These are phyloP conservation scores for Subacronicta megacephala DNA, from an alignment of 2,888 invertebrate species.

Conservation along the genomic window DNA sequence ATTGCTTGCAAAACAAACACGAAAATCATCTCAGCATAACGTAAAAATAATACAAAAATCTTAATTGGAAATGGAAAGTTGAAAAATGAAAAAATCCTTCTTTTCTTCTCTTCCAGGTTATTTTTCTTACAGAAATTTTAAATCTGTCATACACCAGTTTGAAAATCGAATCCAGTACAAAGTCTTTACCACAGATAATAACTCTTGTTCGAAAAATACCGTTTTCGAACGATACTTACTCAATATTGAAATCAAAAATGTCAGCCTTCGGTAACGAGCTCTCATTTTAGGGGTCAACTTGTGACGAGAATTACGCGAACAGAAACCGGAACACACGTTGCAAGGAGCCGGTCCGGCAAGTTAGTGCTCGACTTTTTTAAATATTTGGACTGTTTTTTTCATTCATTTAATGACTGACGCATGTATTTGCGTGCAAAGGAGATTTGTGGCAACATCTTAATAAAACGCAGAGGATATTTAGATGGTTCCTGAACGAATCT, in stretches of 20 bases:
- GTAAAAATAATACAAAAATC: too few relatives aligned
- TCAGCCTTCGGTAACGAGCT: conserved; percentile 54
- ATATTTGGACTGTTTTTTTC: conserved; percentile 57
- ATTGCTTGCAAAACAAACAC: conserved; percentile 42
- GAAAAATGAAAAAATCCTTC: too few relatives aligned
- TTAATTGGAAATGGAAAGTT: too few relatives aligned
- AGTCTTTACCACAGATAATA: neutral
- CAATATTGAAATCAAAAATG: conserved; percentile 59
- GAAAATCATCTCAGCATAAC: conserved; percentile 11
- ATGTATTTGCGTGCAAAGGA: conserved; percentile 46
- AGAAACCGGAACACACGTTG: conserved; percentile 65
- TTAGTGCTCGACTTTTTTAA: conserved; percentile 58
- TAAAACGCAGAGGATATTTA: conserved; percentile 8
- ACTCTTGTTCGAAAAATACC: neutral
- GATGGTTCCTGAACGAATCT: neutral
- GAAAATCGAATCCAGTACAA: conserved; percentile 25
- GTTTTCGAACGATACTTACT: conserved; percentile 33
- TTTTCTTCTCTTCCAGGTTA: too few relatives aligned
- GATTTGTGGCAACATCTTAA: conserved; percentile 36
- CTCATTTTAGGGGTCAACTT: conserved; percentile 64
- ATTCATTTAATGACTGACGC: conserved; percentile 61
- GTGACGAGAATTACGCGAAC: conserved; percentile 66
- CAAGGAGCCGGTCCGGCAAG: conserved; percentile 54
- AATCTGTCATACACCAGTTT: neutral
- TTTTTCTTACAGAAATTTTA: too few relatives aligned